Percentiles rank a stretch among this genome's conserved stretches.
phyloP scores from a whole-genome alignment of 2,797 vertebrate species.

The Helicolenus hilgendorfi region DNA sequence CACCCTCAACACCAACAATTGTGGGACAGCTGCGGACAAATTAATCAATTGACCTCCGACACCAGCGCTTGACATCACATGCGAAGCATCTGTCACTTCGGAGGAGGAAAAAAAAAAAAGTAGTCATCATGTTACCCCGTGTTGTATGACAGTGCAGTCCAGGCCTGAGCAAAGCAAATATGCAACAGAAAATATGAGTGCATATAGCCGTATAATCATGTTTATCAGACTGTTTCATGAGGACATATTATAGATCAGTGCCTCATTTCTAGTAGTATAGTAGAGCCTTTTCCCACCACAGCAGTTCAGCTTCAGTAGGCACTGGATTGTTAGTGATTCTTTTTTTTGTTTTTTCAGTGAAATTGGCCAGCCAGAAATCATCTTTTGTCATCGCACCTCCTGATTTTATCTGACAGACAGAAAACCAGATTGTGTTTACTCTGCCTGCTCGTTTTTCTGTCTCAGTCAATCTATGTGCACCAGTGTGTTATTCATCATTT shows the following conservation, averaged over 20 bases:
- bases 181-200: slow-evolving; percentile 27
- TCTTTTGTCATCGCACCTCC: slow-evolving; percentile 12
- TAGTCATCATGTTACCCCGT: slow-evolving; percentile 63
- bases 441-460: slow-evolving; percentile 14
- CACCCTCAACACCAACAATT: slow-evolving; percentile 26
- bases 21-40: slow-evolving; percentile 78
- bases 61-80: slow-evolving; percentile 73
- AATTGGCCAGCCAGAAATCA: slow-evolving; percentile 34
- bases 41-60: slow-evolving; percentile 86
- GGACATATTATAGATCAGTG: slow-evolving; percentile 26
- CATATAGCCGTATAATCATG: slow-evolving; percentile 34
- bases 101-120: neutral
- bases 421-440: slow-evolving; percentile 30
- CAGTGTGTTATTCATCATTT: slow-evolving; percentile 27
- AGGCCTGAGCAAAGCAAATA: slow-evolving; percentile 52
- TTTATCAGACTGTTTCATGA: slow-evolving; percentile 28
- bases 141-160: slow-evolving; percentile 28
- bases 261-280: neutral
- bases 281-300: slow-evolving; percentile 4
- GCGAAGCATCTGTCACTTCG: slow-evolving; percentile 80
- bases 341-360: slow-evolving; percentile 17
- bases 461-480: slow-evolving; percentile 7
- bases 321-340: slow-evolving; percentile 27
- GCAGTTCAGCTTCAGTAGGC: slow-evolving; percentile 40
- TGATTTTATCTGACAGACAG: slow-evolving; percentile 40